These are phyloP conservation scores for Silurus lanzhouensis DNA, from an alignment of 2,797 vertebrate genomes.

Conservation along the genomic window DNA sequence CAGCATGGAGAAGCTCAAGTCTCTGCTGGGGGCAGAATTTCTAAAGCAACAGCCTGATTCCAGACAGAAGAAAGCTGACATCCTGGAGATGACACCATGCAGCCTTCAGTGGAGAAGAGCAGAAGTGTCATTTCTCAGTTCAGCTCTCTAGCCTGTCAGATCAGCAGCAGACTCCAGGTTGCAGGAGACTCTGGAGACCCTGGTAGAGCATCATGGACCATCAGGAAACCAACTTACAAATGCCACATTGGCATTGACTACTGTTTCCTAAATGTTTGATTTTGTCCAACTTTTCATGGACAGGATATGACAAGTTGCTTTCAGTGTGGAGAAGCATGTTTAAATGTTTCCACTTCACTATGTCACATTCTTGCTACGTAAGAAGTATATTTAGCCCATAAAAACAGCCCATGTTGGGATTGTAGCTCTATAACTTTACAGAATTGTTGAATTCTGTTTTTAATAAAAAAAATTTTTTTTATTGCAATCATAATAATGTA, in stretches of 20 bases:
- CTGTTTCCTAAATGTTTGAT: constrained; percentile 59
- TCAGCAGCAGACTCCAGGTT: constrained; percentile 55
- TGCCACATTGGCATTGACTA: constrained; percentile 61
- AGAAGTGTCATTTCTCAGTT: constrained; percentile 58
- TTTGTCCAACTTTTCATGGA: background rate
- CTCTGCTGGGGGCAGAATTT: background rate
- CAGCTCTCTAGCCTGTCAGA: constrained; percentile 61
- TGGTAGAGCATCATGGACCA: constrained; percentile 67
- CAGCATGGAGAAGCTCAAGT: constrained; percentile 5
- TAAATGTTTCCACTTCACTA: background rate
- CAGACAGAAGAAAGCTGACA: constrained; percentile 61
- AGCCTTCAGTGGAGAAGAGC: constrained; percentile 52
- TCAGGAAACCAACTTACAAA: constrained; percentile 49
- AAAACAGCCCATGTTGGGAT: no score
- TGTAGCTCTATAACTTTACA: no score
- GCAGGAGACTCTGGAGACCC: constrained; percentile 77
- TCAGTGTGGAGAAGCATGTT: background rate
- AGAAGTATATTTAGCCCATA: no score
- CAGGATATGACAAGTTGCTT: constrained; percentile 13
- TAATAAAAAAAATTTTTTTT: no score
- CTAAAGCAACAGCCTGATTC: constrained; percentile 13
- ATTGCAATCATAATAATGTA: no score
- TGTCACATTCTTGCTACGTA: no score
- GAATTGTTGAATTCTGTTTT: no score
- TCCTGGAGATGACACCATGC: constrained; percentile 79